Percentiles rank a stretch among this genome's conserved stretches.
These are phyloP conservation scores for Harpagifer antarcticus DNA, from an alignment of 2,797 vertebrate genomes.

Conservation along the genomic window DNA sequence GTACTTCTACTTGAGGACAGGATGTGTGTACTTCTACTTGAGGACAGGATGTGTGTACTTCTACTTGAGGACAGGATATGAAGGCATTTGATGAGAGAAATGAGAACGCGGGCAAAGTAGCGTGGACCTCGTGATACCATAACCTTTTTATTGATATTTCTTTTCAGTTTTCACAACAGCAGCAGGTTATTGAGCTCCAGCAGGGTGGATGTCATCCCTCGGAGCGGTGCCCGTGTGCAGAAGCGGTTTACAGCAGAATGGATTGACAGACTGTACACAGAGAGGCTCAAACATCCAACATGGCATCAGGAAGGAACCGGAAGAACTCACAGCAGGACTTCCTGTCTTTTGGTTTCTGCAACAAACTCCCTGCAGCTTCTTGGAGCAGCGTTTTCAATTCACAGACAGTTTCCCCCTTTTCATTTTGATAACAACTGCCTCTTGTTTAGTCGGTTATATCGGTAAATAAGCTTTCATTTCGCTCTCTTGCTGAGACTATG, in stretches of 20 bases:
- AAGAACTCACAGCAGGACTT: neutral
- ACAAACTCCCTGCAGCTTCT: constrained; percentile 4
- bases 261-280: constrained; percentile 54
- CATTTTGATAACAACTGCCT: neutral
- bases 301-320: neutral
- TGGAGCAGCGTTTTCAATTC: neutral
- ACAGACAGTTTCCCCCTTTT: neutral
- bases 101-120: constrained; percentile 13
- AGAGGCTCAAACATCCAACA: constrained; percentile 43
- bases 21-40: too few species aligned
- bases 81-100: neutral
- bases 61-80: too few species aligned
- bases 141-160: constrained; percentile 65
- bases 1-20: too few species aligned
- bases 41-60: too few species aligned
- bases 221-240: constrained; percentile 63
- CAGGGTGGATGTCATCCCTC: constrained; percentile 47
- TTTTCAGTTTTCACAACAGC: constrained; percentile 74
- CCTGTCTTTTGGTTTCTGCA: neutral
- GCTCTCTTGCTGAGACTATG: neutral
- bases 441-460: neutral
- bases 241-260: constrained; percentile 79
- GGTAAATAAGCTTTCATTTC: neutral
- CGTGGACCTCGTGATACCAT: constrained; percentile 55
- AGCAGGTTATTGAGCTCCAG: constrained; percentile 62